phyloP scores from a whole-genome alignment of 2,797 vertebrate species.

The Columba guinea region DNA sequence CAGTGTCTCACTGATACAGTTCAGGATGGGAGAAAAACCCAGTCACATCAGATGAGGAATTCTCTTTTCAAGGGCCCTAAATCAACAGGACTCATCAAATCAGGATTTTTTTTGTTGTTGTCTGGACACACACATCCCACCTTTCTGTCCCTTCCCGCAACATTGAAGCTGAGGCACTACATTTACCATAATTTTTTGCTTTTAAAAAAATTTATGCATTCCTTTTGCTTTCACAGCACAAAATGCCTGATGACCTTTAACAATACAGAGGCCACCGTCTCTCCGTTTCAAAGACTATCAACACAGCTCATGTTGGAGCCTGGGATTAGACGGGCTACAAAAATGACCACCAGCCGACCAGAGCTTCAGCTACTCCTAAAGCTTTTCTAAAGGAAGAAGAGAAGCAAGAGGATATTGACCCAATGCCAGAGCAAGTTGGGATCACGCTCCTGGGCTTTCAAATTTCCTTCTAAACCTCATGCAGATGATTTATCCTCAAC shows the following conservation, averaged over 20 bases:
- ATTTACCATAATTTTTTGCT: not conserved
- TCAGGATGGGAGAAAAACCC: not conserved
- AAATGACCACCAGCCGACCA: slow-evolving; percentile 5
- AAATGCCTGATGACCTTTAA: slow-evolving; percentile 58
- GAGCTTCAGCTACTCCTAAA: slow-evolving; percentile 30
- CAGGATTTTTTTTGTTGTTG: not conserved
- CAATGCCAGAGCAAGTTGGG: not conserved
- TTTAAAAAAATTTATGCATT: not conserved
- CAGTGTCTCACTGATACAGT: not conserved
- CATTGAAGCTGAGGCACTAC: not conserved
- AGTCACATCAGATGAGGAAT: not conserved
- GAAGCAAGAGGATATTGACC: not conserved
- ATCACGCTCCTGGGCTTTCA: not conserved
- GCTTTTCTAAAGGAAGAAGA: not conserved
- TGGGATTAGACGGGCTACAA: slow-evolving; percentile 11
- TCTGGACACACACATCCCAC: not conserved
- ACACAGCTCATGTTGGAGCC: slow-evolving; percentile 40
- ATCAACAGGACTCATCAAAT: not conserved
- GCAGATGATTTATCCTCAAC: not conserved
- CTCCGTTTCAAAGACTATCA: slow-evolving; percentile 45
- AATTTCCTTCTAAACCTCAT: slow-evolving; percentile 29
- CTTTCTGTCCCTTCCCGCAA: not conserved
- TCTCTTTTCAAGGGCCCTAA: not conserved
- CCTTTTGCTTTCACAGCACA: slow-evolving; percentile 8
- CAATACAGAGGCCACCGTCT: not conserved